Conservation (phyloP, 2,113 vertebrate genomes). For the Petroica traversi region DNA sequence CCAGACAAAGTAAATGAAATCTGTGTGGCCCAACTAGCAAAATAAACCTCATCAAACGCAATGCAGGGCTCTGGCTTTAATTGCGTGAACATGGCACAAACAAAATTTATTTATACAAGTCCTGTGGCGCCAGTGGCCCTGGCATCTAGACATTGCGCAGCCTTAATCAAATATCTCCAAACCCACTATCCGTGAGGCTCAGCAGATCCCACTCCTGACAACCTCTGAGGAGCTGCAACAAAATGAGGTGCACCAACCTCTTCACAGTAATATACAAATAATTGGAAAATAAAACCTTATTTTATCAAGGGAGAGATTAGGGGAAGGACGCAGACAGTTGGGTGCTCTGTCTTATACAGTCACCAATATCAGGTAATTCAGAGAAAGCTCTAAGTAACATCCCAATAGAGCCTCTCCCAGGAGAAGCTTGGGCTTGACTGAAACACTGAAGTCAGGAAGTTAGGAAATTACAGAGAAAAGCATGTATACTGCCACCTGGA, state of each 20-base stretch:
- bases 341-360: accelerated
- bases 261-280: neutral
- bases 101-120: conserved; percentile 4
- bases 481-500: neutral
- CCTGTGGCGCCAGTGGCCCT: neutral
- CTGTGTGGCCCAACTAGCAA: neutral
- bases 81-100: neutral
- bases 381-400: neutral
- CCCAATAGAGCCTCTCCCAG: neutral
- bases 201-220: neutral
- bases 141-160: neutral
- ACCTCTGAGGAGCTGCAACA: neutral
- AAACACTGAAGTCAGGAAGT: neutral
- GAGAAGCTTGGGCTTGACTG: neutral
- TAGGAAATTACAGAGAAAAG: neutral
- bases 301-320: neutral
- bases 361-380: neutral
- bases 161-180: neutral
- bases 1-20: neutral
- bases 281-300: neutral
- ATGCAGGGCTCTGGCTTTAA: neutral
- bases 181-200: neutral
- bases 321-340: accelerated
- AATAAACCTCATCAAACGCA: neutral
- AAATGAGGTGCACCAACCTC: neutral